Evolutionary conservation across 2,888 invertebrate genomes (phyloP).

Genomic region (Stictocephala bisonia): DNA sequence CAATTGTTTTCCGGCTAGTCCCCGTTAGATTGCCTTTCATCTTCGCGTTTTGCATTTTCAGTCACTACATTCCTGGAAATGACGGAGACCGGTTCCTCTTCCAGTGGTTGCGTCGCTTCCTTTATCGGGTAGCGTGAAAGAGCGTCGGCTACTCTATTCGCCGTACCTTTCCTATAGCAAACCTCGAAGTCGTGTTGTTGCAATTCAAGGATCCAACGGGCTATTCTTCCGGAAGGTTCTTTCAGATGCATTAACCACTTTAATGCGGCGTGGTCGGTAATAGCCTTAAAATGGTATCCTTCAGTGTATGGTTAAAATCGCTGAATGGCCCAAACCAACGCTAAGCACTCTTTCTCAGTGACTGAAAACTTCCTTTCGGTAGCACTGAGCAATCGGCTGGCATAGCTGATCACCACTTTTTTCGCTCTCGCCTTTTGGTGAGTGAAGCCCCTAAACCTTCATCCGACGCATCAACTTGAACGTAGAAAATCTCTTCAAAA

Average conservation of each 20-base stretch:
- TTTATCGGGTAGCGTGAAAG: background rate
- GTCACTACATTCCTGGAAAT: background rate
- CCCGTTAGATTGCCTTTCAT: background rate
- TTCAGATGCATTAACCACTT: slow-evolving; percentile 50
- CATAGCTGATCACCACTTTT: slow-evolving; percentile 55
- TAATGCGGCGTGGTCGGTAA: slow-evolving; percentile 51
- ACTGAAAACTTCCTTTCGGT: slow-evolving; percentile 54
- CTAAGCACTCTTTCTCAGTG: slow-evolving; percentile 57
- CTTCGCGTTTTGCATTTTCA: background rate
- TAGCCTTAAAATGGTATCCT: slow-evolving; percentile 50
- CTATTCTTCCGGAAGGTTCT: slow-evolving; percentile 49
- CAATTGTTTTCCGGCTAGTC: background rate
- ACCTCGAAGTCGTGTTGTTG: slow-evolving; percentile 38
- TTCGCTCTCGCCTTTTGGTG: slow-evolving; percentile 52
- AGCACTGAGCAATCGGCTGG: slow-evolving; percentile 50
- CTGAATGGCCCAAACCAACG: slow-evolving; percentile 55
- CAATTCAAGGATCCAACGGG: slow-evolving; percentile 54
- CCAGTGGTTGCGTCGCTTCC: no score
- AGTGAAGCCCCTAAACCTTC: slow-evolving; percentile 51
- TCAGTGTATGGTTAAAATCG: slow-evolving; percentile 56
- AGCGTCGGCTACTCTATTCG: background rate
- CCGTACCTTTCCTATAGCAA: background rate
- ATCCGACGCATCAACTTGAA: slow-evolving; percentile 51
- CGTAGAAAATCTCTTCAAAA: slow-evolving; percentile 44
- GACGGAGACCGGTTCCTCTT: background rate